A percentile compares a stretch with the other conserved stretches of the same genome.
phyloP scores from a whole-genome alignment of 2,797 vertebrate species.

The Acestrorhynchus altus region DNA sequence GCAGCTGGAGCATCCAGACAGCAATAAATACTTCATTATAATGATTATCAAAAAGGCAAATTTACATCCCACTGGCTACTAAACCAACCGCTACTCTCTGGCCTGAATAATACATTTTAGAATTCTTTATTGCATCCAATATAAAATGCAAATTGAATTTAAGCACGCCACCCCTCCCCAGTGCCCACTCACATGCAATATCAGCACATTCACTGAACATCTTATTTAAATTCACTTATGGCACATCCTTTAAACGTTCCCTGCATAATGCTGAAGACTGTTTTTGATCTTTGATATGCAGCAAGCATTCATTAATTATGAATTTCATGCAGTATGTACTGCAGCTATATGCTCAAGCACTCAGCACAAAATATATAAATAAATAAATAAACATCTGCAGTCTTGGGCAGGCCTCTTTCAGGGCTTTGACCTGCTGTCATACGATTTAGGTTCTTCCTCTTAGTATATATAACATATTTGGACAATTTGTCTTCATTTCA shows the following conservation, averaged over 20 bases:
- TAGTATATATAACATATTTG: too few relatives aligned
- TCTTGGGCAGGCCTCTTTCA: background rate
- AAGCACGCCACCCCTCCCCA: background rate
- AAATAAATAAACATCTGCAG: background rate
- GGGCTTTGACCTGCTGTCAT: too few relatives aligned
- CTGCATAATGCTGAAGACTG: slow-evolving; percentile 27
- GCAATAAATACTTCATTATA: background rate
- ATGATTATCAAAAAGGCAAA: background rate
- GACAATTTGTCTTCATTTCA: too few relatives aligned
- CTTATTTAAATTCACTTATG: slow-evolving; percentile 16
- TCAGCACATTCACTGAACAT: slow-evolving; percentile 4
- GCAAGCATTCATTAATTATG: slow-evolving; percentile 48
- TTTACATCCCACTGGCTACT: background rate
- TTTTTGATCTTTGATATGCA: slow-evolving; percentile 44
- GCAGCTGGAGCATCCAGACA: background rate
- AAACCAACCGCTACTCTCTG: background rate
- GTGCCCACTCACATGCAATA: background rate
- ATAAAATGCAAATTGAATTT: slow-evolving; percentile 16
- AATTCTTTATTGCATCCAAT: slow-evolving; percentile 17
- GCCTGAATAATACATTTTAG: slow-evolving; percentile 13
- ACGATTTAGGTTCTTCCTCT: too few relatives aligned
- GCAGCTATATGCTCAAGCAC: slow-evolving; percentile 12
- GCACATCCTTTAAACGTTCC: background rate
- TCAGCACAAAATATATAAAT: background rate
- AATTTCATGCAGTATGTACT: slow-evolving; percentile 25